Conservation (phyloP, 2,888 invertebrate genomes). For the Sminthurides aquaticus region DNA sequence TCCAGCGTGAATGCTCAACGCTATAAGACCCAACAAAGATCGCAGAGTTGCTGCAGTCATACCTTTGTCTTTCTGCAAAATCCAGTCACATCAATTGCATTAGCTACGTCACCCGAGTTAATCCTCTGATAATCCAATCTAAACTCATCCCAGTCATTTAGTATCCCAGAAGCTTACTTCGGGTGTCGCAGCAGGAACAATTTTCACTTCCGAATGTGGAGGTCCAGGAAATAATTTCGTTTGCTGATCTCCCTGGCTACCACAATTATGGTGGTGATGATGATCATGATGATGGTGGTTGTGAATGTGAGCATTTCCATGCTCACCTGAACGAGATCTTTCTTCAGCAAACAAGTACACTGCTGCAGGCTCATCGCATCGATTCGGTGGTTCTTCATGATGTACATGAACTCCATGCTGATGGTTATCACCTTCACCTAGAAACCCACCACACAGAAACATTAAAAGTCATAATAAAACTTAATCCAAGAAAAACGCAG, state of each 20-base stretch:
- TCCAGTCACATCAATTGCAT: neutral
- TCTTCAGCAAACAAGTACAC: slow-evolving; percentile 43
- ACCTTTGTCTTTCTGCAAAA: slow-evolving; percentile 32
- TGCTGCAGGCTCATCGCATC: slow-evolving; percentile 43
- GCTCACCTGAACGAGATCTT: slow-evolving; percentile 37
- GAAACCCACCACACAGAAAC: neutral
- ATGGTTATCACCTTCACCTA: slow-evolving; percentile 36
- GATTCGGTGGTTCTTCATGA: slow-evolving; percentile 42
- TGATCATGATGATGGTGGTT: slow-evolving; percentile 20
- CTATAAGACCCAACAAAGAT: slow-evolving; percentile 71
- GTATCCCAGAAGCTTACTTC: no score
- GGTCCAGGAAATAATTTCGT: slow-evolving; percentile 32
- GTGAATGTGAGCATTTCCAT: slow-evolving; percentile 16
- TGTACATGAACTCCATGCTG: slow-evolving; percentile 43
- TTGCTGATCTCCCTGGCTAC: slow-evolving; percentile 31
- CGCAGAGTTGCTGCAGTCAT: slow-evolving; percentile 51
- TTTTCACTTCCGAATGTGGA: slow-evolving; percentile 19
- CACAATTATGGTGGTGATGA: slow-evolving; percentile 13
- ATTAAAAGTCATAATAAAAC: neutral
- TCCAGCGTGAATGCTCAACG: slow-evolving; percentile 75
- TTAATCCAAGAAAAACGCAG: neutral
- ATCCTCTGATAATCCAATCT: neutral
- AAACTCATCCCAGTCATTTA: no score
- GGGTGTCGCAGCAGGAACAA: slow-evolving; percentile 7
- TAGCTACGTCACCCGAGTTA: neutral